phyloP scores from a whole-genome alignment of 1,140 invertebrate genomes.

The Manduca sexta region DNA sequence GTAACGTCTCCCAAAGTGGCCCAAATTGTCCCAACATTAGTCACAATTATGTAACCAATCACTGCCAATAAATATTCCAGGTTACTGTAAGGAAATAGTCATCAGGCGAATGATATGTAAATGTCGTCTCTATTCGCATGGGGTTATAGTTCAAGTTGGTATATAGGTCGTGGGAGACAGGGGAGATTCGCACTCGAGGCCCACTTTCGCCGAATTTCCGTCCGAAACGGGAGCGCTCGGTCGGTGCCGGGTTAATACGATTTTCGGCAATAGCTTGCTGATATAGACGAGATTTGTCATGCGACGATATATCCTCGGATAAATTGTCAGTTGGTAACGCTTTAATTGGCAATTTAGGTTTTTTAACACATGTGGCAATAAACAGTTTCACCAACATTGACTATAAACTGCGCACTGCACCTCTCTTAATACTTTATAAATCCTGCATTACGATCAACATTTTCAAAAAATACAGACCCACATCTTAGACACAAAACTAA shows the following conservation, averaged over 20 bases:
- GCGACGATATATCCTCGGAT: constrained; percentile 8
- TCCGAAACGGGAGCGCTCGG: constrained; percentile 40
- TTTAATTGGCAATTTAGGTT: too few species aligned
- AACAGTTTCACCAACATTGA: too few species aligned
- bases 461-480: neutral
- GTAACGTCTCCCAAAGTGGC: too few species aligned
- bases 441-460: too few species aligned
- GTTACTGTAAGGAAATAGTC: neutral
- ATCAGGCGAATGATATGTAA: neutral
- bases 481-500: neutral
- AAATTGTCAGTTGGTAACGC: neutral
- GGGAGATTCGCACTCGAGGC: constrained; percentile 23
- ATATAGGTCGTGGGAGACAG: neutral
- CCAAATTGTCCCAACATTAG: too few species aligned
- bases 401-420: too few species aligned
- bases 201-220: constrained; percentile 52
- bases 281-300: neutral
- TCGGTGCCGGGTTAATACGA: constrained; percentile 50
- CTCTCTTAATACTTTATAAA: too few species aligned
- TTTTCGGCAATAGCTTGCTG: constrained; percentile 30
- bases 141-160: neutral
- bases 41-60: too few species aligned
- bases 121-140: neutral
- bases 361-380: too few species aligned
- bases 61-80: neutral